phyloP scores from a whole-genome alignment of 2,113 vertebrate genomes.

The Rhea americana region DNA sequence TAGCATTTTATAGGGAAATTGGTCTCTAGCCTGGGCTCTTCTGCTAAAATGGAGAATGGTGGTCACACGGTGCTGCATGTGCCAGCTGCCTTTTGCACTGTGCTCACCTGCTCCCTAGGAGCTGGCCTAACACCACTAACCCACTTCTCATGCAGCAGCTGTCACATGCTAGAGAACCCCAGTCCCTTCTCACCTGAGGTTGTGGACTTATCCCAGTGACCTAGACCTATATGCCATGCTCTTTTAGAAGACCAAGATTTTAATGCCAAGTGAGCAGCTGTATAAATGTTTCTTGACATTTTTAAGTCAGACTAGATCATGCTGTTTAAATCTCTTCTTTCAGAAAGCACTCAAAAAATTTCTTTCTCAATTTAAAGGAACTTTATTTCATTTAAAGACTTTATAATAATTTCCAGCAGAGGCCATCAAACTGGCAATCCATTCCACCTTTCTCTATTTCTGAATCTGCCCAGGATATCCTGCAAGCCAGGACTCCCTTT shows the following conservation, averaged over 20 bases:
- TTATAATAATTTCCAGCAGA: slow-evolving; percentile 48
- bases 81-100: neutral
- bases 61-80: neutral
- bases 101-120: neutral
- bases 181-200: neutral
- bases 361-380: slow-evolving; percentile 51
- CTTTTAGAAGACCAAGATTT: slow-evolving; percentile 38
- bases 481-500: neutral
- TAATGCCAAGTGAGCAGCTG: slow-evolving; percentile 66
- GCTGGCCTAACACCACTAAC: neutral
- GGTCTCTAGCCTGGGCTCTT: neutral
- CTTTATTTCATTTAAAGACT: slow-evolving; percentile 68
- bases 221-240: neutral
- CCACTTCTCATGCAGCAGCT: neutral
- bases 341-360: slow-evolving; percentile 30
- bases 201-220: slow-evolving; percentile 35
- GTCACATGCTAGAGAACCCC: neutral
- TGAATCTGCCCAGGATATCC: slow-evolving; percentile 6
- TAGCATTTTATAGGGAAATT: fast-evolving
- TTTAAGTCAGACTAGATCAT: slow-evolving; percentile 9
- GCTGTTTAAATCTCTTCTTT: slow-evolving; percentile 48
- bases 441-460: slow-evolving; percentile 16
- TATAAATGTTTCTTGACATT: slow-evolving; percentile 59
- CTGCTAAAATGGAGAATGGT: fast-evolving
- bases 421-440: slow-evolving; percentile 44